A percentile compares a stretch with the other conserved stretches of the same genome.
Conservation (phyloP, 1,140 invertebrate species). For the Callitettix versicolor region DNA sequence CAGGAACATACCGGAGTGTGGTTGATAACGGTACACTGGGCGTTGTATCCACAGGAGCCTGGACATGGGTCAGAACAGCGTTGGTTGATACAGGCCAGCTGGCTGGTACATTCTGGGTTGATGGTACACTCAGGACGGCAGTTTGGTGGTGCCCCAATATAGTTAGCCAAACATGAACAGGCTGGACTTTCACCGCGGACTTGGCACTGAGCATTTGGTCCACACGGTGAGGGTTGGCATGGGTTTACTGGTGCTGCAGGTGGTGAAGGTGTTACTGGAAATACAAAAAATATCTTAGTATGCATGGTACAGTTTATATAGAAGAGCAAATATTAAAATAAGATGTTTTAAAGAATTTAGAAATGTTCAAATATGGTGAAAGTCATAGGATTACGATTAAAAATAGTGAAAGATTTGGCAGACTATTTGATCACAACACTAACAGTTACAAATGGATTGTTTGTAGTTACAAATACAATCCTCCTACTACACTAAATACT, state of each 20-base stretch:
- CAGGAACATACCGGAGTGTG: conserved; percentile 67
- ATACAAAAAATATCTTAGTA: too few species aligned
- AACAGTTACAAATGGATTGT: too few species aligned
- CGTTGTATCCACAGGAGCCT: conserved; percentile 61
- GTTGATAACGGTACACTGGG: conserved; percentile 58
- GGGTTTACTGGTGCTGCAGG: conserved; percentile 37
- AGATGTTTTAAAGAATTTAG: background rate
- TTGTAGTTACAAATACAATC: too few species aligned
- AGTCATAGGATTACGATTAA: too few species aligned
- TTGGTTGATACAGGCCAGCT: conserved; percentile 57
- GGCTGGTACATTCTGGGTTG: conserved; percentile 59
- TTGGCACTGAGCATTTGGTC: conserved; percentile 44
- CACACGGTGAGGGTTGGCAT: conserved; percentile 49
- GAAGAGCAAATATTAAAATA: background rate
- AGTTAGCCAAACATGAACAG: conserved; percentile 36
- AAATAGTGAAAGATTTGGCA: too few species aligned
- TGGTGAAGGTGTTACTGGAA: conserved; percentile 20
- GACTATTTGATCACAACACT: too few species aligned
- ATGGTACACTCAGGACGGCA: conserved; percentile 65
- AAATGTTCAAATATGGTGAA: background rate
- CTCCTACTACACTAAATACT: too few species aligned
- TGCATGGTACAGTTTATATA: too few species aligned
- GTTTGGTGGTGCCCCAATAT: conserved; percentile 50
- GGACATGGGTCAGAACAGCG: conserved; percentile 67
- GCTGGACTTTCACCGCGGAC: conserved; percentile 38